Evolutionary conservation across 1,140 invertebrate species (phyloP).

Genomic region (Papilio helenus): DNA sequence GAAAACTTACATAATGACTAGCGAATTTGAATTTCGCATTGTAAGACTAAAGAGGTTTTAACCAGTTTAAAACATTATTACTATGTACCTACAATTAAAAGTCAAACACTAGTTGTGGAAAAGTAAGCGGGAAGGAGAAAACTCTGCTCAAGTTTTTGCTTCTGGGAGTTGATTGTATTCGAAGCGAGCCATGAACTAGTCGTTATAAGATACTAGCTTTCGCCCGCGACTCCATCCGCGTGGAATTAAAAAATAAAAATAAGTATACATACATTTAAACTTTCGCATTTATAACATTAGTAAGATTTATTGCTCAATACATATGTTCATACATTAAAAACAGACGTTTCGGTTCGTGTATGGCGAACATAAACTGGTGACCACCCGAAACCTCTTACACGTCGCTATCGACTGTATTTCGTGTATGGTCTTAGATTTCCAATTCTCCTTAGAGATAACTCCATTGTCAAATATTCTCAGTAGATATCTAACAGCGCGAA

Average conservation of each 20-base stretch:
- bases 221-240: too few species aligned
- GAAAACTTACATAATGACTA: neutral
- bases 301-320: too few species aligned
- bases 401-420: neutral
- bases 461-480: constrained; percentile 1
- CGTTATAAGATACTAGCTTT: too few species aligned
- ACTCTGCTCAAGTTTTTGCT: neutral
- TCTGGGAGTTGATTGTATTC: neutral
- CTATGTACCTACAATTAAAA: constrained; percentile 2
- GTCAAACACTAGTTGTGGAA: constrained; percentile 7
- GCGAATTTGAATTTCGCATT: neutral
- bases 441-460: neutral
- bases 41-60: neutral
- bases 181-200: neutral
- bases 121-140: neutral
- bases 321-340: too few species aligned
- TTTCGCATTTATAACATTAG: too few species aligned
- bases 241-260: too few species aligned
- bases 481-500: neutral
- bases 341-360: too few species aligned
- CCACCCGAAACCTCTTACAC: too few species aligned
- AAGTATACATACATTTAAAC: too few species aligned
- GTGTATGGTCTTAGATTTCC: neutral
- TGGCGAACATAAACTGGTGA: neutral
- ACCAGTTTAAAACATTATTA: neutral